Evolutionary conservation across 2,888 invertebrate genomes (phyloP).

Genomic region (Hirtodrosophila alboralis): DNA sequence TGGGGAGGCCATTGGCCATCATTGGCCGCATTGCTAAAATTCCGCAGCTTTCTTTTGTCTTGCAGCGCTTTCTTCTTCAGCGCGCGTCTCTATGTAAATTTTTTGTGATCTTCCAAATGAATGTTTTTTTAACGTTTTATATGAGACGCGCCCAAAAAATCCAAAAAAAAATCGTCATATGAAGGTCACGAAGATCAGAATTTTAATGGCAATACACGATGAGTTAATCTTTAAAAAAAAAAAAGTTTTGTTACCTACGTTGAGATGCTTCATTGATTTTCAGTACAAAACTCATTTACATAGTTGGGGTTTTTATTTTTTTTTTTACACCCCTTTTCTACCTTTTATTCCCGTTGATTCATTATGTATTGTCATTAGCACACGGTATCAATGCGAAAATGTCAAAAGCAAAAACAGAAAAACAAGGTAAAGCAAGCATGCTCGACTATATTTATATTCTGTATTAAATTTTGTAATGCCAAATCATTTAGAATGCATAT

Average conservation of each 20-base stretch:
- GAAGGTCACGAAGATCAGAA: conserved; percentile 32
- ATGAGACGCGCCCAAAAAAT: conserved; percentile 25
- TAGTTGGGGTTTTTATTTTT: conserved; percentile 36
- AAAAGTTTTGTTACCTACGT: no score
- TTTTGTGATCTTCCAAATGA: neutral
- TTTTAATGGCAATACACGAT: conserved; percentile 51
- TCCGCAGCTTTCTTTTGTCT: conserved; percentile 74
- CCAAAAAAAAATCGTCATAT: neutral
- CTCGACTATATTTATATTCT: no score
- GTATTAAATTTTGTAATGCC: no score
- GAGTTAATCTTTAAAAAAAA: conserved; percentile 30
- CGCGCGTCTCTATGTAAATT: conserved; percentile 37
- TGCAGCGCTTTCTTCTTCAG: conserved; percentile 59
- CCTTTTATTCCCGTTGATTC: conserved; percentile 23
- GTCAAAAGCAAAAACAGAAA: conserved; percentile 59
- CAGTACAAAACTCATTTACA: conserved; percentile 45
- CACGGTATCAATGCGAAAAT: conserved; percentile 54
- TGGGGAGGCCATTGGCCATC: conserved; percentile 49
- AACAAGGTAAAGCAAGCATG: no score
- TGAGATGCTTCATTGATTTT: conserved; percentile 55
- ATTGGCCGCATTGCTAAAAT: conserved; percentile 74
- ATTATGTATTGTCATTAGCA: conserved; percentile 47
- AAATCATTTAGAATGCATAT: no score
- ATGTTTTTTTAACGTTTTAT: conserved; percentile 2
- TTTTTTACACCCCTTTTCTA: conserved; percentile 1